Evolutionary conservation across 2,888 invertebrate species (phyloP).

Genomic region (Apamea epomidion): DNA sequence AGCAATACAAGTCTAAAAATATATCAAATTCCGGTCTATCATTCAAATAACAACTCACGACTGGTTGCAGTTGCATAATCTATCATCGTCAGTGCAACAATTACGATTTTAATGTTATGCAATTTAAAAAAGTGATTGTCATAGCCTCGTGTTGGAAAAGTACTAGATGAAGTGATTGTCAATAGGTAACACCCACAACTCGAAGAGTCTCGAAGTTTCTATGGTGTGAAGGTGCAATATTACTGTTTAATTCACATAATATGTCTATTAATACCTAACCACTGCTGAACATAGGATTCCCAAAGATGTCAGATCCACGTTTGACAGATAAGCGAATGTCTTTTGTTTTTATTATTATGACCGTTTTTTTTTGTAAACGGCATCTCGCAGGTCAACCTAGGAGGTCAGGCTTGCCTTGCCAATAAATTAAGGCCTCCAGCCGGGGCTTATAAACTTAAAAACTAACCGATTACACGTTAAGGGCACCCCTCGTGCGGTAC

Average conservation of each 20-base stretch:
- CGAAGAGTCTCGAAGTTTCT: slow-evolving; percentile 21
- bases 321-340: neutral
- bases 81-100: neutral
- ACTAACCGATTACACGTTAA: neutral
- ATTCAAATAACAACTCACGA: slow-evolving; percentile 2
- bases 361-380: neutral
- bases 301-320: neutral
- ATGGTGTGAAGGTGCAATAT: neutral
- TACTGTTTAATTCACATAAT: neutral
- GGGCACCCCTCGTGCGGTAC: too few relatives aligned
- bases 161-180: slow-evolving; percentile 6
- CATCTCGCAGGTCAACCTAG: neutral
- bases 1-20: slow-evolving; percentile 26
- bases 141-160: slow-evolving; percentile 21
- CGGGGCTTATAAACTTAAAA: neutral
- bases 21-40: slow-evolving; percentile 9
- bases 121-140: slow-evolving; percentile 31
- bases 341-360: neutral
- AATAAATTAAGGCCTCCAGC: neutral
- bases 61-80: slow-evolving; percentile 18
- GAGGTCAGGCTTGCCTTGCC: neutral
- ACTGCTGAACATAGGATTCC: too few relatives aligned
- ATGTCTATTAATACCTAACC: too few relatives aligned
- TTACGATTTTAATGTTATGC: slow-evolving; percentile 14
- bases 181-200: neutral